A percentile compares a stretch with the other conserved stretches of the same genome.
Evolutionary conservation across 2,113 vertebrate species (phyloP).

Genomic region (Ageneiosus marmoratus): DNA sequence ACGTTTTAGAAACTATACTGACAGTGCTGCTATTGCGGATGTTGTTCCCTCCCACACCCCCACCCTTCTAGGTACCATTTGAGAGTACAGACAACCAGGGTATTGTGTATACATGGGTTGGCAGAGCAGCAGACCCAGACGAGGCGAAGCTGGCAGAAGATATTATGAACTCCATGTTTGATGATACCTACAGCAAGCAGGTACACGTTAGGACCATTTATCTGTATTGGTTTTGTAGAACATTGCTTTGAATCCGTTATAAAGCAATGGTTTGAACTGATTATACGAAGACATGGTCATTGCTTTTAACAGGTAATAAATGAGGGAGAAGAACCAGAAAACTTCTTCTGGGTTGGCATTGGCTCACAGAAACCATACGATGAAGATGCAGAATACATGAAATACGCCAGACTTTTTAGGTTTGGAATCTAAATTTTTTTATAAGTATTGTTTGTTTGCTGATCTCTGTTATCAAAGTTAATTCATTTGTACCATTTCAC

Average conservation of each 20-base stretch:
- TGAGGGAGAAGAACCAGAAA: constrained; percentile 94
- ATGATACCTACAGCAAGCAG: constrained; percentile 96
- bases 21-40: neutral
- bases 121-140: constrained; percentile 88
- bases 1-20: neutral
- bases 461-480: neutral
- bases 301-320: constrained; percentile 83
- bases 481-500: neutral
- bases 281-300: too few species aligned
- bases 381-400: constrained; percentile 95
- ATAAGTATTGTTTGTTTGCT: neutral
- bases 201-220: constrained; percentile 57
- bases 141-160: constrained; percentile 95
- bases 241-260: neutral
- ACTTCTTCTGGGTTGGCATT: constrained; percentile 98
- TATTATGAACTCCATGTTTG: constrained; percentile 96
- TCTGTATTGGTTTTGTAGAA: neutral
- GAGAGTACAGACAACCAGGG: constrained; percentile 97
- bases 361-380: constrained; percentile 91
- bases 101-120: constrained; percentile 97
- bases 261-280: too few species aligned
- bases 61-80: constrained; percentile 85
- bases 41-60: too few species aligned
- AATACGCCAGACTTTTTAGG: constrained; percentile 93
- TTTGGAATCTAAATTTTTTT: constrained; percentile 51